A percentile compares a stretch with the other conserved stretches of the same genome.
Conservation (phyloP, 2,797 vertebrate species). For the Hydrophis major region DNA sequence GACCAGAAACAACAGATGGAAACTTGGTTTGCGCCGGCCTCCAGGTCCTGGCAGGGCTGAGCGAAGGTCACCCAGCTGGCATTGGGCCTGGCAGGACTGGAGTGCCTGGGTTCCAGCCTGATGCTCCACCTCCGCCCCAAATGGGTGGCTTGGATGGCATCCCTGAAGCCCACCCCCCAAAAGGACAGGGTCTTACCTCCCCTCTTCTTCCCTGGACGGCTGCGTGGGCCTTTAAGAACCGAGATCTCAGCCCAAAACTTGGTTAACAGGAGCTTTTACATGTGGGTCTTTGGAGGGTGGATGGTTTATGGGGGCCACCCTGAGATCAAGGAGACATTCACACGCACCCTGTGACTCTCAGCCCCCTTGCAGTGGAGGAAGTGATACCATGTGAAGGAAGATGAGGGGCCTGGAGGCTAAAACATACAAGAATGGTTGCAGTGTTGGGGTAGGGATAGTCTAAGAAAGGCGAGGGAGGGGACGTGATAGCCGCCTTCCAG, state of each 20-base stretch:
- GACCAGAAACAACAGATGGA: rapidly evolving
- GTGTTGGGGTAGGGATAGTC: no score
- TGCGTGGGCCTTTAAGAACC: rapidly evolving
- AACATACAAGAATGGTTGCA: not conserved
- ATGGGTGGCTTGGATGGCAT: not conserved
- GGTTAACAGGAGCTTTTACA: not conserved
- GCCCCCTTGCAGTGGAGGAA: not conserved
- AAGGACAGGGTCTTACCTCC: not conserved
- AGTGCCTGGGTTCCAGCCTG: not conserved
- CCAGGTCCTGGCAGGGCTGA: not conserved
- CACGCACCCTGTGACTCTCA: not conserved
- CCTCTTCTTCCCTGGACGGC: not conserved
- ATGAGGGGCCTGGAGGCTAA: not conserved
- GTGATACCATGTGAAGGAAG: not conserved
- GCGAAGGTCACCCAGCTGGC: not conserved
- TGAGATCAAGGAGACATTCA: not conserved
- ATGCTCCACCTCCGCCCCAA: not conserved
- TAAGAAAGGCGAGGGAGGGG: not conserved
- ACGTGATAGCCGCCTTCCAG: rapidly evolving
- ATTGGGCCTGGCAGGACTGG: not conserved
- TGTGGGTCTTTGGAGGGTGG: not conserved
- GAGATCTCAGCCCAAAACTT: not conserved
- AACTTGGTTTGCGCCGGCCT: not conserved
- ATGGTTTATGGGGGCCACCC: no score
- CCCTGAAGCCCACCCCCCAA: not conserved